Conservation (phyloP, 2,113 vertebrate species). For the Diadophis punctatus region DNA sequence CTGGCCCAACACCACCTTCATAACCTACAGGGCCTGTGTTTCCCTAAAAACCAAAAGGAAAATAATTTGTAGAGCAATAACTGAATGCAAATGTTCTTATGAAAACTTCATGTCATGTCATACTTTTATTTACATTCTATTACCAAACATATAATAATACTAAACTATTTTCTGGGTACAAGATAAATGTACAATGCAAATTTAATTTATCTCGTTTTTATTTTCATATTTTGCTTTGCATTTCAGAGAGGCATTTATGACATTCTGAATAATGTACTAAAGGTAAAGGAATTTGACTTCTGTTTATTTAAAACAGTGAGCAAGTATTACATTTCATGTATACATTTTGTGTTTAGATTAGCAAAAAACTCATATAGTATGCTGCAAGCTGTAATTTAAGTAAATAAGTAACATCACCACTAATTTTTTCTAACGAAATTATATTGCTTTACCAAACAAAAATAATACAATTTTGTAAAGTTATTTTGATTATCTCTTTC, state of each 20-base stretch:
- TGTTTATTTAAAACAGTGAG: conserved; percentile 18
- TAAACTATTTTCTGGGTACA: not conserved
- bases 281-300: not conserved
- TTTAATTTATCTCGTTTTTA: not conserved
- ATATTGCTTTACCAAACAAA: not conserved
- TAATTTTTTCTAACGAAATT: conserved; percentile 10
- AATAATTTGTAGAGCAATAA: conserved; percentile 25
- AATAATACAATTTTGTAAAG: not conserved
- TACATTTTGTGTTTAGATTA: conserved; percentile 22
- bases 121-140: not conserved
- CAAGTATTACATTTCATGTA: not conserved
- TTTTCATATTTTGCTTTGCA: not conserved
- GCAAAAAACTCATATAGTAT: not conserved
- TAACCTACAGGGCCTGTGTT: conserved; percentile 83
- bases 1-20: conserved; percentile 83
- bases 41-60: conserved; percentile 76
- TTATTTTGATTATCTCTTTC: not conserved
- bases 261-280: conserved; percentile 10
- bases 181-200: not conserved
- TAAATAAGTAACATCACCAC: conserved; percentile 3
- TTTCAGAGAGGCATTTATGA: not conserved
- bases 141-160: not conserved
- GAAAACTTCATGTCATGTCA: not conserved
- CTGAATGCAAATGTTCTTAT: conserved; percentile 22
- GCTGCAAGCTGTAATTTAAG: conserved; percentile 5